A percentile compares a stretch with the other conserved stretches of the same genome.
Evolutionary conservation across 2,888 invertebrate genomes (phyloP).

Genomic region (Podabrus alpinus): DNA sequence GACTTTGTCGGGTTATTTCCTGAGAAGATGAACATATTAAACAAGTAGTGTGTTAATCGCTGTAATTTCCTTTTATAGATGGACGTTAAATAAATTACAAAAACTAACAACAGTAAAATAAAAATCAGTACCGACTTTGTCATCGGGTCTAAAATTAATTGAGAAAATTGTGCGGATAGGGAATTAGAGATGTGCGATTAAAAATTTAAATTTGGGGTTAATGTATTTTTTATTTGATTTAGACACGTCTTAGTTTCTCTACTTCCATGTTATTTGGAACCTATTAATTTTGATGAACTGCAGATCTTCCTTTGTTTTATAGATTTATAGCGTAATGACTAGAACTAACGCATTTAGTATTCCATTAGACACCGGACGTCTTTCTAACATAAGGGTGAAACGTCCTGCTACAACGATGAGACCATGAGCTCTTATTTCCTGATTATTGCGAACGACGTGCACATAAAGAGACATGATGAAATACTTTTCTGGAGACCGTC

Average conservation of each 20-base stretch:
- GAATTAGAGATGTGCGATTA: too few species aligned
- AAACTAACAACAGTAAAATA: neutral
- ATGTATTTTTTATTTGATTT: neutral
- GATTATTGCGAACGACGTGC: slow-evolving; percentile 25
- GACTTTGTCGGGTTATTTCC: neutral
- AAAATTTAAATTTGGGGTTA: neutral
- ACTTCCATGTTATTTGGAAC: slow-evolving; percentile 2
- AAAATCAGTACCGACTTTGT: neutral
- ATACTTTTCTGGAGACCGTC: slow-evolving; percentile 26
- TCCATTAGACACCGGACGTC: slow-evolving; percentile 30
- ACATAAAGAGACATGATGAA: slow-evolving; percentile 32
- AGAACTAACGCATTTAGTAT: slow-evolving; percentile 34
- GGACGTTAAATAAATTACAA: neutral
- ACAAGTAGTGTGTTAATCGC: neutral
- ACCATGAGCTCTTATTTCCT: slow-evolving; percentile 26
- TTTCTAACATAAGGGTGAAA: slow-evolving; percentile 17
- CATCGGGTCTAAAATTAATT: neutral
- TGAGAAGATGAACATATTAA: neutral
- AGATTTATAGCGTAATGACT: slow-evolving; percentile 26
- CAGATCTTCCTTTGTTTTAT: slow-evolving; percentile 30
- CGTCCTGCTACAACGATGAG: slow-evolving; percentile 9
- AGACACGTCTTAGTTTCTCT: neutral
- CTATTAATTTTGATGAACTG: slow-evolving; percentile 24
- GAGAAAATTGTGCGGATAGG: too few species aligned
- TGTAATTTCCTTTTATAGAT: neutral